Base-by-base conservation (phyloP, 2,888 invertebrate species). In the Notodonta dromedarius region DNA sequence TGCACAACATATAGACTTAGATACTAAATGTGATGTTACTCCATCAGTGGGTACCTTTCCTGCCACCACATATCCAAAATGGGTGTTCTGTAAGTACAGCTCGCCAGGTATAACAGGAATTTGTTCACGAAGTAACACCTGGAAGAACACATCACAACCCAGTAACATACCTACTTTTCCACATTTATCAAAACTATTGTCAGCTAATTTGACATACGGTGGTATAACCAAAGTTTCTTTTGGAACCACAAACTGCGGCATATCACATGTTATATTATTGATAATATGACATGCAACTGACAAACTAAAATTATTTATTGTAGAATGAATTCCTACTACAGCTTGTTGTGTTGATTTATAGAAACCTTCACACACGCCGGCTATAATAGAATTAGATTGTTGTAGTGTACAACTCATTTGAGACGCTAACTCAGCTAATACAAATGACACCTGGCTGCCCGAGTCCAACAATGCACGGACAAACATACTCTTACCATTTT, bases 101-200 rank as follows among this genome's bases (percentile, higher is more conserved):
- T 57, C 52, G 42, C 42, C n/a, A 5, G 55, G 42, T 12, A 16
- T 44, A 16, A 42, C 50, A 35, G 50, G 44, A 0, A 56, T 16
- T 46, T 52, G 48, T 46, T 52, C 35, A 44, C 62, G 60, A 53
- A 57, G 59, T 42, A 62, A 35, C 52, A 58, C 65, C 60, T 60
- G 60, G 14, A 66, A 60, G 35, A 66, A 60, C 9, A 62, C 39
- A 44, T 66, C 60, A 62, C 62, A 59, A 46, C 62, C 59, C 56
- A 65, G 24, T 58, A 65, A 53, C 40, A 65, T 42, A 14, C 57
- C 46, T 55, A 66, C 55, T 4, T 60, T 46, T 44, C 57, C 32
- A 9, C 60, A 52, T n/a, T 50, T 12, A 48, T 60, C 40, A 56
- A 54, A 54, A 12, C 5, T 39, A 5, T 16, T 54, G 24, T 61